A percentile compares a stretch with the other conserved stretches of the same genome.
These are phyloP conservation scores for Echiichthys vipera DNA, from an alignment of 2,797 vertebrate species.

Conservation along the genomic window DNA sequence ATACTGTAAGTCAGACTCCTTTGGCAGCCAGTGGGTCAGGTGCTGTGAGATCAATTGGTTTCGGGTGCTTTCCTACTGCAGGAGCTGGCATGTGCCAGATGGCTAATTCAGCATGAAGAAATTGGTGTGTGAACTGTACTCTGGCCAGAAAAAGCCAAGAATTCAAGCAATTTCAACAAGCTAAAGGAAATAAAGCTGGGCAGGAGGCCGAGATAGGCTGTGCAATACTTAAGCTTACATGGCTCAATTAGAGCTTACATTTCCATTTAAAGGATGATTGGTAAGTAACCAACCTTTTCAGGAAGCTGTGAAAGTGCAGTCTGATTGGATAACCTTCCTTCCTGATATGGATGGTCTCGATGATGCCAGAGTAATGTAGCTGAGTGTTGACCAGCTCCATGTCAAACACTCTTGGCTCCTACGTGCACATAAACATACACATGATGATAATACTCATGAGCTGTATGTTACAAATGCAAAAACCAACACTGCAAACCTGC, in stretches of 20 bases:
- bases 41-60: slow-evolving; percentile 57
- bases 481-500: slow-evolving; percentile 56
- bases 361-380: slow-evolving; percentile 92
- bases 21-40: slow-evolving; percentile 39
- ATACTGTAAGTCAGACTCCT: slow-evolving; percentile 24
- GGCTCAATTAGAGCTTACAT: neutral
- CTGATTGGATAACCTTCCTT: slow-evolving; percentile 94
- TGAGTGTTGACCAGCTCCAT: slow-evolving; percentile 89
- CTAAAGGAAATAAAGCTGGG: slow-evolving; percentile 21
- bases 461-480: neutral
- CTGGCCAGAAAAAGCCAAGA: slow-evolving; percentile 21
- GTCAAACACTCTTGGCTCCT: slow-evolving; percentile 93
- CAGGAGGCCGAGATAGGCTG: neutral
- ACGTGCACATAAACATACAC: slow-evolving; percentile 18
- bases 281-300: slow-evolving; percentile 85
- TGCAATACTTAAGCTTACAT: neutral
- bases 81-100: slow-evolving; percentile 45
- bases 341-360: slow-evolving; percentile 95
- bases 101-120: slow-evolving; percentile 51
- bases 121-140: slow-evolving; percentile 38
- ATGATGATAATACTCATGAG: neutral
- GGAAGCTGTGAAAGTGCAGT: slow-evolving; percentile 91
- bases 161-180: slow-evolving; percentile 22
- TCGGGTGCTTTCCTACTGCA: slow-evolving; percentile 36
- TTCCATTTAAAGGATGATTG: neutral